phyloP scores from a whole-genome alignment of 2,797 vertebrate species.

The Anas capensis region DNA sequence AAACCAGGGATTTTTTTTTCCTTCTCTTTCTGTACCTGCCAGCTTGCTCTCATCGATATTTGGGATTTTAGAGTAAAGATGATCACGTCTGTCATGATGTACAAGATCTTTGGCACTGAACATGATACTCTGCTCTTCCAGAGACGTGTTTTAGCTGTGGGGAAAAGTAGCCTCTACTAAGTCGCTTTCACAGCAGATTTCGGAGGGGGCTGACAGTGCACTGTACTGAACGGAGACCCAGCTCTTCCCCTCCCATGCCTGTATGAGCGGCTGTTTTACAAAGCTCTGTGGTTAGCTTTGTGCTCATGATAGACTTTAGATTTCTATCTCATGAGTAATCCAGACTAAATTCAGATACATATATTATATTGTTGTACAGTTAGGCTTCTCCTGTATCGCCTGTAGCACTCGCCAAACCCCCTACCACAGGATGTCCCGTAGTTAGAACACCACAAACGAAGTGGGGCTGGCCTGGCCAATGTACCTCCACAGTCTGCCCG shows the following conservation, averaged over 20 bases:
- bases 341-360: not conserved
- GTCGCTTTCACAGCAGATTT: not conserved
- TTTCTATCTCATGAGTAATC: not conserved
- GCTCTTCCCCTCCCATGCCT: not conserved
- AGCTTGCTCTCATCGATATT: not conserved
- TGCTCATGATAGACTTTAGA: not conserved
- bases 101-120: not conserved
- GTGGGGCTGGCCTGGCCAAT: not conserved
- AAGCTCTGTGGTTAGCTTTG: not conserved
- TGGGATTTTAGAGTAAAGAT: not conserved
- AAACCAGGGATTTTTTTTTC: not conserved
- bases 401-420: not conserved
- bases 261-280: not conserved
- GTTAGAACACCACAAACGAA: accelerated
- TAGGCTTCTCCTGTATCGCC: not conserved
- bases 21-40: not conserved
- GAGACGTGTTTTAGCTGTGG: not conserved
- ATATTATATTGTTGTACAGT: too few relatives aligned
- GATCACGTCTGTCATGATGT: not conserved
- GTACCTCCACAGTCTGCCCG: too few relatives aligned
- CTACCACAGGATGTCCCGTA: accelerated
- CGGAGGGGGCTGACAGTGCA: not conserved
- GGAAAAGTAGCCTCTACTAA: not conserved
- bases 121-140: not conserved
- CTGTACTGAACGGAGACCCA: not conserved